phyloP scores from a whole-genome alignment of 2,888 invertebrate genomes.

The Drosophila borealis region DNA sequence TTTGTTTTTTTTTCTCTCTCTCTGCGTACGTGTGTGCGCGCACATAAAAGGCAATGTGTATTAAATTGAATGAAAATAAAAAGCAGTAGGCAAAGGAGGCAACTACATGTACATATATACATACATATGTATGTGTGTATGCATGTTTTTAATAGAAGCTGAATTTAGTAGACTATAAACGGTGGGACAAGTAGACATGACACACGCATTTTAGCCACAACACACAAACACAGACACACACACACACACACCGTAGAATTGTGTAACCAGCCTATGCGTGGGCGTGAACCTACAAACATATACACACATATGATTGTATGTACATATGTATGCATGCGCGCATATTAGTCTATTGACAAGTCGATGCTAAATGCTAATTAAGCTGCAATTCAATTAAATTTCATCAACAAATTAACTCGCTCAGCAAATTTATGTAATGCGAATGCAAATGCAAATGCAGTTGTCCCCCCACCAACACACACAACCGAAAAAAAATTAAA shows the following conservation, averaged over 20 bases:
- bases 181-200: conserved; percentile 30
- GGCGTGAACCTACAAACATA: conserved; percentile 12
- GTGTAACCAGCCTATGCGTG: conserved; percentile 49
- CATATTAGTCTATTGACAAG: conserved; percentile 16
- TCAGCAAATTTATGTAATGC: conserved; percentile 74
- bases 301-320: neutral
- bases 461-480: neutral
- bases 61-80: conserved; percentile 78
- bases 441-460: conserved; percentile 57
- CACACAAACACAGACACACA: conserved; percentile 11
- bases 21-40: conserved; percentile 18
- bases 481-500: conserved; percentile 6
- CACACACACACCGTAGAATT: conserved; percentile 22
- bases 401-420: conserved; percentile 60
- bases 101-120: too few species aligned
- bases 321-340: neutral
- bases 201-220: conserved; percentile 44
- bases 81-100: conserved; percentile 59
- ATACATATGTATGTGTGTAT: neutral
- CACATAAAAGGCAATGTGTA: conserved; percentile 65
- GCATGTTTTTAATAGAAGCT: conserved; percentile 31
- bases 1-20: conserved; percentile 26
- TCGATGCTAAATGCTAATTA: conserved; percentile 53
- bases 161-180: conserved; percentile 57
- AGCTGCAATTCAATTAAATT: conserved; percentile 58